Evolutionary conservation across 2,888 invertebrate species (phyloP).

Genomic region (Deilephila porcellus): DNA sequence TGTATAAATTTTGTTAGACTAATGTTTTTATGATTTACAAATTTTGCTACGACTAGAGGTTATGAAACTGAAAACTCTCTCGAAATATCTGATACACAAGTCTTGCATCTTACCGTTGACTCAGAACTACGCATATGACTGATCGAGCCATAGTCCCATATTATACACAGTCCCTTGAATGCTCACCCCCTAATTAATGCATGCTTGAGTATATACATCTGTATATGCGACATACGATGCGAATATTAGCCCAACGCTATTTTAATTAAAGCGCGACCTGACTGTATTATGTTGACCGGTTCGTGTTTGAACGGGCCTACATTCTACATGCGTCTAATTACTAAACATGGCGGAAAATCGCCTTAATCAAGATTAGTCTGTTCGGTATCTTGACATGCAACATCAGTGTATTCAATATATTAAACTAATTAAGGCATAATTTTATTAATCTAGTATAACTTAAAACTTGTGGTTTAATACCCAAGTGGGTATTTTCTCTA

Average conservation of each 20-base stretch:
- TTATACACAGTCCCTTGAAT: not conserved
- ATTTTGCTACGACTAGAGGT: too few species aligned
- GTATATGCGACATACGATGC: not conserved
- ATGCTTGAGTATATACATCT: not conserved
- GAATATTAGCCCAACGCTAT: not conserved
- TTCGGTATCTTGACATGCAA: not conserved
- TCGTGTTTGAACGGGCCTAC: conserved; percentile 1
- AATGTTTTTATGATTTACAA: too few species aligned
- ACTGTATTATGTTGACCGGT: conserved; percentile 13
- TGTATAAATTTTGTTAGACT: too few species aligned
- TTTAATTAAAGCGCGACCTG: not conserved
- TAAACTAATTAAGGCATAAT: too few species aligned
- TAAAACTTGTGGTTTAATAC: too few species aligned
- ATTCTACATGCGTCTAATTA: conserved; percentile 6
- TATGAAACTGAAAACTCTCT: too few species aligned
- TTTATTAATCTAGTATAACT: too few species aligned
- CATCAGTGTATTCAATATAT: not conserved
- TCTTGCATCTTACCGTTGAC: too few species aligned
- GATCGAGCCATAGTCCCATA: too few species aligned
- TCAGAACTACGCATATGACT: too few species aligned
- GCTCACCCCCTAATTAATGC: not conserved
- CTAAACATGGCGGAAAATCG: conserved; percentile 3
- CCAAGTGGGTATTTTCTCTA: too few species aligned
- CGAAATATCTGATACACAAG: too few species aligned
- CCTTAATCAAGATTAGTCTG: conserved; percentile 1